phyloP scores from a whole-genome alignment of 53 echinoderm and acorn worm species.

The Holothuria scabra region DNA sequence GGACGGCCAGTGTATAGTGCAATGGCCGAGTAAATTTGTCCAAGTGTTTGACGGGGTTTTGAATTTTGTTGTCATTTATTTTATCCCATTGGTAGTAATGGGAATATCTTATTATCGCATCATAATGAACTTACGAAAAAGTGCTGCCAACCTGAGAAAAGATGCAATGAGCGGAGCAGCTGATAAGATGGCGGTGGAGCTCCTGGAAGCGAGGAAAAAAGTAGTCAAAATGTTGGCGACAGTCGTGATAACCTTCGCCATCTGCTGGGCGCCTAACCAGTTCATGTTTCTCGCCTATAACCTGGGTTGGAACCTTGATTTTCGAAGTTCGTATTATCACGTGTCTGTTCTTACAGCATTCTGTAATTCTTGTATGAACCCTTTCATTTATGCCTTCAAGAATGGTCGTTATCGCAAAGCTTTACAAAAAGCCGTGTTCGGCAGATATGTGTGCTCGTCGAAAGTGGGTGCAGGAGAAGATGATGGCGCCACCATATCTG shows the following conservation, averaged over 20 bases:
- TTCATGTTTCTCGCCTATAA: conserved; percentile 88
- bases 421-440: conserved; percentile 62
- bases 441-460: neutral
- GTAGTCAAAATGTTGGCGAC: conserved; percentile 79
- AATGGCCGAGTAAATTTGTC: conserved; percentile 70
- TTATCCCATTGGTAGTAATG: conserved; percentile 79
- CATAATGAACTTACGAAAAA: conserved; percentile 65
- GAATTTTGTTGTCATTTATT: conserved; percentile 85
- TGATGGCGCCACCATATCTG: neutral
- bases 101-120: conserved; percentile 84
- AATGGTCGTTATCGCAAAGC: conserved; percentile 81
- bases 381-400: conserved; percentile 92
- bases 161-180: conserved; percentile 57
- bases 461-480: neutral
- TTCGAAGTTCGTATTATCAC: conserved; percentile 91
- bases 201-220: conserved; percentile 79
- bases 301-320: conserved; percentile 86
- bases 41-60: conserved; percentile 77
- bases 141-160: conserved; percentile 57
- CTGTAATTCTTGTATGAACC: conserved; percentile 94
- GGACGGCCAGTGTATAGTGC: conserved; percentile 54
- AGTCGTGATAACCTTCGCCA: conserved; percentile 86
- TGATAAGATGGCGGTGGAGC: conserved; percentile 72
- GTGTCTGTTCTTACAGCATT: conserved; percentile 83
- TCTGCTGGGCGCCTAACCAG: conserved; percentile 97